phyloP scores from a whole-genome alignment of 1,140 invertebrate genomes.

The Drosophila nigromelanica region DNA sequence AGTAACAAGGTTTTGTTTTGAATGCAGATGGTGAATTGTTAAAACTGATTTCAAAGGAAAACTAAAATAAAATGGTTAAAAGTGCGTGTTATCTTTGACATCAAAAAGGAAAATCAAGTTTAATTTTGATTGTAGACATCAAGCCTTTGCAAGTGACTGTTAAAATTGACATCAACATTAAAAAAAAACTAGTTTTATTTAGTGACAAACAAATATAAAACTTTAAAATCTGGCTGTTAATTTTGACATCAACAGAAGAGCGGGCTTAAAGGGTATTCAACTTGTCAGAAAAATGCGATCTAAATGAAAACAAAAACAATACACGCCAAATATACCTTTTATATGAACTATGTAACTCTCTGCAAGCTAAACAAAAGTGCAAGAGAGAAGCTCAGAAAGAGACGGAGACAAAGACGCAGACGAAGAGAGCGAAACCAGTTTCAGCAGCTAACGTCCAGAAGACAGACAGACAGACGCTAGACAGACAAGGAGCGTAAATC shows the following conservation, averaged over 20 bases:
- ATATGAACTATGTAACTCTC: background rate
- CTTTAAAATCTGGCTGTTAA: background rate
- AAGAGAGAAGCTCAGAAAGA: background rate
- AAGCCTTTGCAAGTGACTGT: no score
- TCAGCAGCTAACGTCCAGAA: slow-evolving; percentile 1
- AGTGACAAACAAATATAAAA: no score
- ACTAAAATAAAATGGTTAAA: no score
- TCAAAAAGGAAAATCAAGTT: no score
- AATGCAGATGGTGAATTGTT: no score
- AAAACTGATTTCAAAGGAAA: no score
- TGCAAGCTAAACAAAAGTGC: background rate
- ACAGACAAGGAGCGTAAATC: background rate
- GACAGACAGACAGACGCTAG: background rate
- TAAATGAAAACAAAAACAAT: no score
- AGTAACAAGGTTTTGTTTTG: background rate
- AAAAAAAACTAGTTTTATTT: background rate
- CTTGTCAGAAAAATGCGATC: no score
- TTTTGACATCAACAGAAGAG: background rate
- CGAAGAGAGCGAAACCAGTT: slow-evolving; percentile 12
- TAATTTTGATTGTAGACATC: no score
- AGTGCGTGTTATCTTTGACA: no score
- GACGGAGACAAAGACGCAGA: background rate
- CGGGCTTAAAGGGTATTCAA: no score
- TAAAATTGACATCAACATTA: background rate
- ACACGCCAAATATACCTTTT: background rate